A percentile compares a stretch with the other conserved stretches of the same genome.
These are phyloP conservation scores for Anabacerthia variegaticeps DNA, from an alignment of 2,797 vertebrate species.

Conservation along the genomic window DNA sequence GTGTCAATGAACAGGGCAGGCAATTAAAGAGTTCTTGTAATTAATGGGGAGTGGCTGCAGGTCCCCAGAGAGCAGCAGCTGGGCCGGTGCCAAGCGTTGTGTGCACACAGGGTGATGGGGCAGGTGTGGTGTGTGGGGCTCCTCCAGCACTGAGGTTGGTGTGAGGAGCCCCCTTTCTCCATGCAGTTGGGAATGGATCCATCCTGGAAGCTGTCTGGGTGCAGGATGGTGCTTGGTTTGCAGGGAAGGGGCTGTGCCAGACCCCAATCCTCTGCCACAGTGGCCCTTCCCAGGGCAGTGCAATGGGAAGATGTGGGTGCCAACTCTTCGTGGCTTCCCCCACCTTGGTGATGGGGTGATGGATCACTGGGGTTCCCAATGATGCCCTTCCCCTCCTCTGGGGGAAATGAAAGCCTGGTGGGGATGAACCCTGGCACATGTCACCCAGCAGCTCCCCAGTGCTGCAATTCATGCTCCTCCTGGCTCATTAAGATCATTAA, in stretches of 20 bases:
- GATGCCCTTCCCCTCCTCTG: background rate
- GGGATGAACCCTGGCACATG: background rate
- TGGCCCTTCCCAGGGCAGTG: rapidly evolving
- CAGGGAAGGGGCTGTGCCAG: background rate
- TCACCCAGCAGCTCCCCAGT: background rate
- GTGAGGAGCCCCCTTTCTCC: background rate
- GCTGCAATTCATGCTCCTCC: background rate
- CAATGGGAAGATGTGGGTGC: background rate
- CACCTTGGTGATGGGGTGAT: rapidly evolving
- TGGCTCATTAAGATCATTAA: background rate
- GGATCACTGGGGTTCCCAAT: background rate
- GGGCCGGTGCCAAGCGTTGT: rapidly evolving
- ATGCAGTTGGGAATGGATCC: rapidly evolving
- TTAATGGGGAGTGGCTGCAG: background rate
- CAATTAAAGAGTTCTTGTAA: conserved; percentile 9
- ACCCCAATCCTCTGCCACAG: background rate
- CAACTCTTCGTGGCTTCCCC: rapidly evolving
- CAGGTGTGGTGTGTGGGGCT: background rate
- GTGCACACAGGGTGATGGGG: background rate
- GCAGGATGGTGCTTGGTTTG: background rate
- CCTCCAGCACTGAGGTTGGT: rapidly evolving
- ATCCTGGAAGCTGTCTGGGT: background rate
- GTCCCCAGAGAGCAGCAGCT: background rate
- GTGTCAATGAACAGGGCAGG: background rate
- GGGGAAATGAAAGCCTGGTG: rapidly evolving